Base-by-base conservation (phyloP, 2,888 invertebrate species). In the Papilio elwesi region DNA sequence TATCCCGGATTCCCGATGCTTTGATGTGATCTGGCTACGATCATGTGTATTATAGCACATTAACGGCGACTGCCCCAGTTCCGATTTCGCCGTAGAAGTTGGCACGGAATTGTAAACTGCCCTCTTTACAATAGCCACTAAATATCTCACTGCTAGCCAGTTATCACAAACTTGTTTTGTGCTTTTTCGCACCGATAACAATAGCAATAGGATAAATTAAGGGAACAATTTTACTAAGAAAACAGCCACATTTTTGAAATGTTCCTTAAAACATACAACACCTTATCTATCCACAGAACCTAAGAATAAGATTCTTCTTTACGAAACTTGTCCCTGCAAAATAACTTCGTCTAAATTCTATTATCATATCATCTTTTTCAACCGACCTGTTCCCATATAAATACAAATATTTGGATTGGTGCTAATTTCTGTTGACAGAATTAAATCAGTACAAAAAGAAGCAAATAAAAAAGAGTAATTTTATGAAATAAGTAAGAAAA, bases 51-150 rank as follows among this genome's bases (percentile, higher is more conserved):
- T 62, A 88, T 87, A 87, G 84, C 86, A 82, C 87, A 87, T 90
- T 87, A 88, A 89, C 87, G 88, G 87, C 87, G 90, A 90, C 91
- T 90, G 92, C 81, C 89, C 92, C 87, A 91, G 90, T 88, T 92
- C 90, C 89, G 88, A 87, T 89, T 91, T 86, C 84, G 81, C 85
- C 80, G 85, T 86, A 85, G 86, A 89, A 88, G 87, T 93, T 93
- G 93, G 93, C 93, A 92, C 91, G 90, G 85, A 88, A 91, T 87
- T 91, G 91, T 93, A 93, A 93, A 93, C 93, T 93, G 91, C 87
- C 91, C 92, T 92, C 92, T 89, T 93, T 93, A 89, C 88, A 85
- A 88, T 86, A 85, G 83, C 81, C 82, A 85, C 84, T 86, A 84
- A 89, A 90, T 87, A 88, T 84, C 84, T 83, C 26, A 43, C n/a